These are phyloP conservation scores for Anhinga rufa DNA, from an alignment of 2,113 vertebrate species.

Conservation along the genomic window DNA sequence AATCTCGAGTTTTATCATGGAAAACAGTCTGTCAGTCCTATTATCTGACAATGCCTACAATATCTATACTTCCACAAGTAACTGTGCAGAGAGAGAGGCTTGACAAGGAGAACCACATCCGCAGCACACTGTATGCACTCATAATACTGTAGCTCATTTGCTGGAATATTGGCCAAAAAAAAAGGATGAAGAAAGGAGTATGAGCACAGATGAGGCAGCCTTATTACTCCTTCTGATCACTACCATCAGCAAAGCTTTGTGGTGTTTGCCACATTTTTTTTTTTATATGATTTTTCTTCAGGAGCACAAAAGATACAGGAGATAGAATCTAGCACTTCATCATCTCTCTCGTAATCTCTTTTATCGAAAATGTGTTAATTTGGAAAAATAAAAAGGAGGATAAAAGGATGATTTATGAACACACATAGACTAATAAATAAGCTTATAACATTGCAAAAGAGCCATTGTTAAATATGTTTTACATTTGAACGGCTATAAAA, in stretches of 20 bases:
- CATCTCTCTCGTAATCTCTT: conserved; percentile 20
- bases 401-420: conserved; percentile 53
- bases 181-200: background rate
- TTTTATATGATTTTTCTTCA: background rate
- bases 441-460: background rate
- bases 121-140: background rate
- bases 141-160: background rate
- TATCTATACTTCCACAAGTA: background rate
- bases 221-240: background rate
- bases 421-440: conserved; percentile 41
- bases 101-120: background rate
- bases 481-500: conserved; percentile 58
- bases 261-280: background rate
- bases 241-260: background rate
- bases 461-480: conserved; percentile 48
- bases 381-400: conserved; percentile 36
- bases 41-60: background rate
- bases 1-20: background rate
- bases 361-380: conserved; percentile 42
- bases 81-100: background rate
- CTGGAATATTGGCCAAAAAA: background rate
- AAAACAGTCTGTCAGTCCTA: background rate
- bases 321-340: conserved; percentile 25
- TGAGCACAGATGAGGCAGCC: background rate
- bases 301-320: background rate